Evolutionary conservation across 2,888 invertebrate species (phyloP), one percentile per base, ranked within the genome.

Genomic region (Tiliacea citrago): DNA sequence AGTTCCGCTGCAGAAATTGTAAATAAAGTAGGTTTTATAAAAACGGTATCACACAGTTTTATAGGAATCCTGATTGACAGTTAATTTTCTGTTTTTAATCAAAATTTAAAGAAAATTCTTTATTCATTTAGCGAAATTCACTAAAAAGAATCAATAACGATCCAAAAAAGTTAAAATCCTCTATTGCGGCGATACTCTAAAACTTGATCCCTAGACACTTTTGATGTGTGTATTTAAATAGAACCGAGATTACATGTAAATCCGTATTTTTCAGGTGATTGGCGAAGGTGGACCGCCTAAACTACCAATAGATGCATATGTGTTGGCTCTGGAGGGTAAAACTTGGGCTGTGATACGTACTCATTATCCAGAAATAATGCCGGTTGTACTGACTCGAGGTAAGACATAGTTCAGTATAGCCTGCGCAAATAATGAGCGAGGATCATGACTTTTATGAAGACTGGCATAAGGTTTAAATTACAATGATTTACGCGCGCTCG

Each of bases 261-360:
- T 55, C 8, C 8, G 6, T 29, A 45, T 35, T 51, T 71, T 81
- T 73, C 84, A 96, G 95, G 94, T 96, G 10, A 93, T 96, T 0
- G 96, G 96, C 16, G 96, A 96, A 84, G 95, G 95, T 10, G 92
- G 94, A 7, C 93, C 93, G 1, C 95, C 96, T 0, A 94, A 95
- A 81, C 79, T 94, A 65, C 88, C 96, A 10, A 91, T 94, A 78
- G 96, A 96, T 53, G 89, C 92, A n/a, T 96, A 95, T 79, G 97
- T 97, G 72, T 96, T 98, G 74, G 98, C 98, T 0, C 90, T 98
- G 82, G 97, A 98, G 79, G 98, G 98, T 12, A 97, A 97, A 90
- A 98, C 98, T 0, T 99, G 98, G 98, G 97, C 97, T 35, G 96
- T 97, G 67, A 94, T 99, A 55, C 96, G 97, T 55, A 96, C 97